A percentile compares a stretch with the other conserved stretches of the same genome.
Conservation (phyloP, 2,113 vertebrate species). For the Tachuris rubrigastra region DNA sequence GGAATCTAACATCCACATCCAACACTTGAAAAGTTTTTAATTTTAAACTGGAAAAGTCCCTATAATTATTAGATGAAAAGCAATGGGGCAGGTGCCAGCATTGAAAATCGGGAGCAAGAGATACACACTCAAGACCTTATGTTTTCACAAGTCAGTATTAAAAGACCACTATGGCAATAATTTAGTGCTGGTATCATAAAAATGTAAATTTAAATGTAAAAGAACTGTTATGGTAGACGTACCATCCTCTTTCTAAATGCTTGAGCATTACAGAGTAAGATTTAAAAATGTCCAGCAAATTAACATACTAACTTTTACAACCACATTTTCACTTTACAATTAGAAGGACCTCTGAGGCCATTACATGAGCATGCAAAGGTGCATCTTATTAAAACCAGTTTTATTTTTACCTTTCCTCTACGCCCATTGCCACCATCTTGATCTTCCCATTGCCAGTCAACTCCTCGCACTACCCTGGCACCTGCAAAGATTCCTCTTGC, state of each 20-base stretch:
- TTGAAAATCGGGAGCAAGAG: neutral
- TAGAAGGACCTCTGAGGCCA: neutral
- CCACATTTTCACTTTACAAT: neutral
- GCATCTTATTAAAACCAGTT: neutral
- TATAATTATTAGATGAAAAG: neutral
- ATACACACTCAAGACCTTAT: neutral
- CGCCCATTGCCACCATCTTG: slow-evolving; percentile 98
- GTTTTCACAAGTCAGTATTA: neutral
- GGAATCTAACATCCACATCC: neutral
- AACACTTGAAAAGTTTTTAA: neutral
- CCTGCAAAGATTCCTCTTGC: slow-evolving; percentile 97
- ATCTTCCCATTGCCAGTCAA: slow-evolving; percentile 99
- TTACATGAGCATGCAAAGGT: neutral
- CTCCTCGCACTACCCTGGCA: slow-evolving; percentile 94
- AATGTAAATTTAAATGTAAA: neutral
- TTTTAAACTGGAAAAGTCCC: neutral
- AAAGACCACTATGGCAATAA: neutral
- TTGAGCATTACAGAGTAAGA: neutral
- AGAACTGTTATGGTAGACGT: neutral
- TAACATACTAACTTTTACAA: neutral
- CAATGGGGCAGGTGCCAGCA: neutral
- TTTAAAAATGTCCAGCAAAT: neutral
- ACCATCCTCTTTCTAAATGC: neutral
- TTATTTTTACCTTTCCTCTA: slow-evolving; percentile 87
- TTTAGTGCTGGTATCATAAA: neutral